These are phyloP conservation scores for Gallinago stenura DNA, from an alignment of 2,797 vertebrate genomes.

Conservation along the genomic window DNA sequence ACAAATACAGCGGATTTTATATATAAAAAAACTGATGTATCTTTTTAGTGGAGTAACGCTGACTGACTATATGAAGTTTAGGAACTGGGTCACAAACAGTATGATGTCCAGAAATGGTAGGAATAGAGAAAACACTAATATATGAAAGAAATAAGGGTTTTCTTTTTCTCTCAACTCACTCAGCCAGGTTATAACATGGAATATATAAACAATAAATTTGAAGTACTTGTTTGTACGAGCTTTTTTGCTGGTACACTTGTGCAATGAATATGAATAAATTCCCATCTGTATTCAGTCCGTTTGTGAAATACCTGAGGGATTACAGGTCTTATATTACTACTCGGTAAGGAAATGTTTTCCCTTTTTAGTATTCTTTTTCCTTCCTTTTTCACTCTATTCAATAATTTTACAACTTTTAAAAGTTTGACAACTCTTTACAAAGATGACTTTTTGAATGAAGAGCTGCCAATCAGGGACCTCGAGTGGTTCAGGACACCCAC, in stretches of 20 bases:
- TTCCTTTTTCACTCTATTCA: neutral
- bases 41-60: neutral
- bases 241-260: neutral
- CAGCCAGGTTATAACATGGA: neutral
- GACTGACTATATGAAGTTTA: neutral
- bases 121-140: neutral
- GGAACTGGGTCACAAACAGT: neutral
- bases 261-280: neutral
- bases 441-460: neutral
- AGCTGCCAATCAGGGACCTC: neutral
- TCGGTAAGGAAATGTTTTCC: neutral
- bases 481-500: neutral
- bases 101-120: accelerated
- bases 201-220: neutral
- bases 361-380: neutral
- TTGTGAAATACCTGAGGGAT: neutral
- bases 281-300: neutral
- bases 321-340: neutral
- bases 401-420: neutral
- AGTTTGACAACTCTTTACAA: neutral
- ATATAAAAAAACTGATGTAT: neutral
- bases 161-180: neutral
- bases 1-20: neutral
- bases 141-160: neutral
- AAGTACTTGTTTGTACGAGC: neutral